Evolutionary conservation across 2,888 invertebrate genomes (phyloP).

Genomic region (Zele albiditarsus): DNA sequence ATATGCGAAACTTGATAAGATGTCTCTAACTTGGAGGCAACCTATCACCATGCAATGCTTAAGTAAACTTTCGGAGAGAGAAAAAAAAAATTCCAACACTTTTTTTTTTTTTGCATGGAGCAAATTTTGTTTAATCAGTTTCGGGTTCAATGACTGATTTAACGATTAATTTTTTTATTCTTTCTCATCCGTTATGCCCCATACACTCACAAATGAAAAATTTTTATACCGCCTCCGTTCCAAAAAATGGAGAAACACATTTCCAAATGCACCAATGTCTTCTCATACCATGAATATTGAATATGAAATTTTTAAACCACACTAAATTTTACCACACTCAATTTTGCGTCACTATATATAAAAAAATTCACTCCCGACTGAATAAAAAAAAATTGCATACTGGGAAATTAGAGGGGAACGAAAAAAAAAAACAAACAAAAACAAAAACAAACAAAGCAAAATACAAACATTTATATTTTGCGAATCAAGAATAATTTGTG

Average conservation of each 20-base stretch:
- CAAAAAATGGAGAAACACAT: slow-evolving; percentile 69
- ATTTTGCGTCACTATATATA: no score
- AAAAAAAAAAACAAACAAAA: background rate
- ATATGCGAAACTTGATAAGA: slow-evolving; percentile 57
- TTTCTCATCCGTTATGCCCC: slow-evolving; percentile 24
- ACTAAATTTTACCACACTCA: no score
- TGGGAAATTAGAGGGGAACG: background rate
- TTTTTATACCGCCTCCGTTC: slow-evolving; percentile 69
- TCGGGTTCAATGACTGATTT: background rate
- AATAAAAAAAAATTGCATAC: no score
- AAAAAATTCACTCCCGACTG: background rate
- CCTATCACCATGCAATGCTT: slow-evolving; percentile 32
- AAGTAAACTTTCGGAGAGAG: slow-evolving; percentile 7
- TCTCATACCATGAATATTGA: background rate
- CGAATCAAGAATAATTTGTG: background rate
- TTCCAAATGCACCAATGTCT: slow-evolving; percentile 47
- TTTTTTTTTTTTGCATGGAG: background rate
- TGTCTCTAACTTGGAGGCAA: slow-evolving; percentile 22
- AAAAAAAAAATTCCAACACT: background rate
- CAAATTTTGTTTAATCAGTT: slow-evolving; percentile 7
- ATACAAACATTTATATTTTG: background rate
- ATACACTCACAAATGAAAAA: slow-evolving; percentile 64
- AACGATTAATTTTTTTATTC: slow-evolving; percentile 25
- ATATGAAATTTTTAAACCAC: no score
- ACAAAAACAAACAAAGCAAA: background rate